Evolutionary conservation across 2,113 vertebrate species (phyloP).

Genomic region (Esox niger): DNA sequence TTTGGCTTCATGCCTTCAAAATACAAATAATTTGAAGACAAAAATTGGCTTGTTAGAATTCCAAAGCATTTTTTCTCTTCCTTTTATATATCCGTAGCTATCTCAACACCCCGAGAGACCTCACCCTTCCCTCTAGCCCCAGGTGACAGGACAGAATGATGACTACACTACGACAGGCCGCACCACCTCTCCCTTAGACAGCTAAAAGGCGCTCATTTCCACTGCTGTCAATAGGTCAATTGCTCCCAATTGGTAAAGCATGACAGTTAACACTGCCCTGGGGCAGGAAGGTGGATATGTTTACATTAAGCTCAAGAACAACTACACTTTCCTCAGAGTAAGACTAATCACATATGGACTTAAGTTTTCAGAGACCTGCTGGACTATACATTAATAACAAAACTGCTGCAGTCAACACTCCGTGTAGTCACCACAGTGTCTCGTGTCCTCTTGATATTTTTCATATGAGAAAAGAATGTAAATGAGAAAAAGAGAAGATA

Average conservation of each 20-base stretch:
- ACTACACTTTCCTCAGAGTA: background rate
- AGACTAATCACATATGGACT: background rate
- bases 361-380: background rate
- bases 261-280: conserved; percentile 56
- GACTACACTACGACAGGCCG: conserved; percentile 17
- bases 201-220: conserved; percentile 33
- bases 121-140: background rate
- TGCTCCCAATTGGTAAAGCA: conserved; percentile 48
- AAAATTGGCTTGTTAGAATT: background rate
- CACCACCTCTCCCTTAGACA: conserved; percentile 19
- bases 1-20: no score
- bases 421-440: background rate
- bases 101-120: background rate
- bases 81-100: background rate
- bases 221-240: conserved; percentile 51
- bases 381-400: background rate
- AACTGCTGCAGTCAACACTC: background rate
- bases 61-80: conserved; percentile 10
- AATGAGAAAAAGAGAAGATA: background rate
- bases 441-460: background rate
- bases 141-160: conserved; percentile 31
- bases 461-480: background rate
- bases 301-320: background rate
- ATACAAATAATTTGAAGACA: no score
- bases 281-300: conserved; percentile 29